Evolutionary conservation across 1,140 invertebrate species (phyloP).

Genomic region (Sesamia nonagrioides): DNA sequence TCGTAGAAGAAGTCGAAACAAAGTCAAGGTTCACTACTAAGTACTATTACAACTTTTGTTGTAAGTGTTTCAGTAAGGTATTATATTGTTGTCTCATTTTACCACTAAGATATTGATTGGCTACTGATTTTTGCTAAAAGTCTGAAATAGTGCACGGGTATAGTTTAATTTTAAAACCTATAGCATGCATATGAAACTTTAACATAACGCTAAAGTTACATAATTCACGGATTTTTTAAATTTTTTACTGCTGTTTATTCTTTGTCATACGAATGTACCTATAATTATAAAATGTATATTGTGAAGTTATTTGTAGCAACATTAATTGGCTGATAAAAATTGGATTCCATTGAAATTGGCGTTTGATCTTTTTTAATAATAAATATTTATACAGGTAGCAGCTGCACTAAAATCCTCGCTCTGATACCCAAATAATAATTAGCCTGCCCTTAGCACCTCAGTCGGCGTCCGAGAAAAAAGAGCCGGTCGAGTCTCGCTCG

Average conservation of each 20-base stretch:
- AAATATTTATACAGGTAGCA: constrained; percentile 88
- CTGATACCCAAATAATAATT: constrained; percentile 86
- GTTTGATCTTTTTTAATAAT: constrained; percentile 83
- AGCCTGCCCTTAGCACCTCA: constrained; percentile 86
- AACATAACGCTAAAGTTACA: too few relatives aligned
- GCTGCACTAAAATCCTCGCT: constrained; percentile 84
- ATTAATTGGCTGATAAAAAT: constrained; percentile 75
- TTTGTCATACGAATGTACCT: background rate
- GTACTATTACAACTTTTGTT: too few relatives aligned
- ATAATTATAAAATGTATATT: constrained; percentile 36
- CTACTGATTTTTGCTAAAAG: too few relatives aligned
- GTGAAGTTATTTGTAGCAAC: constrained; percentile 58
- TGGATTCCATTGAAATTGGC: constrained; percentile 78
- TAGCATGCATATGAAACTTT: too few relatives aligned
- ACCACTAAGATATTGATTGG: too few relatives aligned
- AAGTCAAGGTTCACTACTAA: too few relatives aligned
- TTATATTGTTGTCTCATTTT: too few relatives aligned
- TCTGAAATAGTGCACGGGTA: too few relatives aligned
- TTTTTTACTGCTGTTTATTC: constrained; percentile 10
- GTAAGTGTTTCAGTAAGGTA: too few relatives aligned
- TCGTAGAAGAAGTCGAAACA: too few relatives aligned
- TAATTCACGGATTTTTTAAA: too few relatives aligned
- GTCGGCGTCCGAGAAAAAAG: constrained; percentile 80
- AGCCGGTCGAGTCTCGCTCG: constrained; percentile 76
- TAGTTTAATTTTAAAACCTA: too few relatives aligned